These are phyloP conservation scores for Drosophila chauvacae DNA, from an alignment of 1,140 invertebrate genomes.

Conservation along the genomic window DNA sequence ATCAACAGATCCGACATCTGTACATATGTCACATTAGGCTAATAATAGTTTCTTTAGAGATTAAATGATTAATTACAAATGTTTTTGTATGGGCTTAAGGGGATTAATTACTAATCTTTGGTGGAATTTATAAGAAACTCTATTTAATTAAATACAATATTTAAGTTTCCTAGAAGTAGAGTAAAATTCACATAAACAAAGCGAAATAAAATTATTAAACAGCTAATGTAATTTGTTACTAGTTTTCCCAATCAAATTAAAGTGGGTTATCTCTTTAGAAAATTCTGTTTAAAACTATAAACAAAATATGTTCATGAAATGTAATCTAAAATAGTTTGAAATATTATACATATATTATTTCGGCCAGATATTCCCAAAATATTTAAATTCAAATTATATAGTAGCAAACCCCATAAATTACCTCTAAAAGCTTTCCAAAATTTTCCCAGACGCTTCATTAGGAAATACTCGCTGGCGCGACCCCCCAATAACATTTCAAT, in stretches of 20 bases:
- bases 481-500: conserved; percentile 26
- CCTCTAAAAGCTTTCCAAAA: not conserved
- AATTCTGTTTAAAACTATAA: too few relatives aligned
- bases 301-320: too few relatives aligned
- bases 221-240: too few relatives aligned
- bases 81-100: too few relatives aligned
- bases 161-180: too few relatives aligned
- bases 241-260: too few relatives aligned
- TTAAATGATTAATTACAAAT: not conserved
- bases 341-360: not conserved
- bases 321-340: too few relatives aligned
- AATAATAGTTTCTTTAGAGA: not conserved
- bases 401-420: not conserved
- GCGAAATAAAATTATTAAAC: too few relatives aligned
- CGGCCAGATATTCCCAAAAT: too few relatives aligned
- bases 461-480: not conserved
- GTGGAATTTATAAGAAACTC: not conserved
- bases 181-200: too few relatives aligned
- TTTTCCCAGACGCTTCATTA: not conserved
- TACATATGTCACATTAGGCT: conserved; percentile 24
- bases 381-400: not conserved
- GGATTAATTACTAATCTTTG: not conserved
- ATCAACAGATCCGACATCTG: conserved; percentile 37
- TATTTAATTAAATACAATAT: too few relatives aligned
- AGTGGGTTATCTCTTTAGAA: too few relatives aligned